These are phyloP conservation scores for Adelphocoris suturalis DNA, from an alignment of 2,888 invertebrate genomes.

Conservation along the genomic window DNA sequence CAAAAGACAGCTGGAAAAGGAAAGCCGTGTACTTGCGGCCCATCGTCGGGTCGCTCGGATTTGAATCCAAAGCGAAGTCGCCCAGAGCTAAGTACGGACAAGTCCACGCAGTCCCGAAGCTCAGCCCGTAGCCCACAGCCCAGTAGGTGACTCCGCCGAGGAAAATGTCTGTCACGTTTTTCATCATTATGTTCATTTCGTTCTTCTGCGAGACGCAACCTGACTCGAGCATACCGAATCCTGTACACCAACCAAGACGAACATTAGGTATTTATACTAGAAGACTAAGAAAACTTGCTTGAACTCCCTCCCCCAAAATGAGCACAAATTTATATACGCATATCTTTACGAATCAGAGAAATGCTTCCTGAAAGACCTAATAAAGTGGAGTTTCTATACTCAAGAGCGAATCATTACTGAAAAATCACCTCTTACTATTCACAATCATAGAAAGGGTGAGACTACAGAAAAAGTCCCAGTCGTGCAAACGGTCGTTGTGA, in stretches of 20 bases:
- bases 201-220: conserved; percentile 96
- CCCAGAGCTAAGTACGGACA: conserved; percentile 91
- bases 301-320: too few species aligned
- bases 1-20: conserved; percentile 93
- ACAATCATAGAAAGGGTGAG: too few species aligned
- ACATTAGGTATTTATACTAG: too few species aligned
- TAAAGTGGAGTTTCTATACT: too few species aligned
- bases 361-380: too few species aligned
- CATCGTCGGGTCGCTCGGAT: conserved; percentile 86
- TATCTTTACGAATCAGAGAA: too few species aligned
- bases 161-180: conserved; percentile 95
- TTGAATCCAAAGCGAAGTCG: conserved; percentile 89
- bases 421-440: too few species aligned
- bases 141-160: conserved; percentile 96
- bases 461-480: too few species aligned
- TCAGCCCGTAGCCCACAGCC: conserved; percentile 95
- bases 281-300: too few species aligned
- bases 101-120: conserved; percentile 87
- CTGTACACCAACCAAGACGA: conserved; percentile 79
- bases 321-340: too few species aligned
- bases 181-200: conserved; percentile 98
- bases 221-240: conserved; percentile 95
- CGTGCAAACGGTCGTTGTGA: too few species aligned
- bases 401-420: too few species aligned
- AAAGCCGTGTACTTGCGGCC: conserved; percentile 93